Base-by-base conservation (phyloP, 2,888 invertebrate genomes). In the Chouioia cunea region DNA sequence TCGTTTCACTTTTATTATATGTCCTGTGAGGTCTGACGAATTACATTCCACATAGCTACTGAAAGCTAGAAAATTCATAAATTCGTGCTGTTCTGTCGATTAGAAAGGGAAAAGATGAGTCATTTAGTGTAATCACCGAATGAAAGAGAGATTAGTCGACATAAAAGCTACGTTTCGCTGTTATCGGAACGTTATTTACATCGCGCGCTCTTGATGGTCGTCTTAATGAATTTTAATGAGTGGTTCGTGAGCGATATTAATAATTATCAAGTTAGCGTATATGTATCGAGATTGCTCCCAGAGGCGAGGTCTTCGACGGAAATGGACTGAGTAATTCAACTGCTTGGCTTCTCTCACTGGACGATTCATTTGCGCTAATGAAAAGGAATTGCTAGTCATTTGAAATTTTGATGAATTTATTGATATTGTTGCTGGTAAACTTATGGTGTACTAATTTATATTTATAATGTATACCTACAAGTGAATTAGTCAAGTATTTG, bases 221-320 rank as follows among this genome's bases (percentile, higher is more conserved):
- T 59, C 67, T 54, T 67, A 54, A 68, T 67, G 67, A 67, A 71
- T 71, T 71, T 71, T 57, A 70, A 70, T 66, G 47, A 23, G 2
- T 10, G 36, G 2, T 1, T 6, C 16, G 14, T 48, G 3, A 36
- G 52, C 18, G 64, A 64, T 52, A 63, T 68, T 68, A 63, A 68
- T 68, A 62, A 68, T 52, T 14, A 20, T 52, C 36, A 36, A 36
- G 36, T 36, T 6, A 27, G 4, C 6, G 36, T 12, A 10, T 12
- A 36, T 36, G 36, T 36, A 36, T 36, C 12, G 10, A 10, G 10
- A 3, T 36, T 36, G 36, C 36, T 36, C 36, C 10, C 36, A 12
- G 10, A 36, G 36, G 36, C 36, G 4, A 2, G n/a, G 6, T 36
- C 36, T 10, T 6, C 27, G 27, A 36, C 6, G 10, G 36, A 36